Evolutionary conservation across 2,113 vertebrate genomes (phyloP), one percentile per base, ranked within the genome.

Genomic region (Cyrtonyx montezumae): DNA sequence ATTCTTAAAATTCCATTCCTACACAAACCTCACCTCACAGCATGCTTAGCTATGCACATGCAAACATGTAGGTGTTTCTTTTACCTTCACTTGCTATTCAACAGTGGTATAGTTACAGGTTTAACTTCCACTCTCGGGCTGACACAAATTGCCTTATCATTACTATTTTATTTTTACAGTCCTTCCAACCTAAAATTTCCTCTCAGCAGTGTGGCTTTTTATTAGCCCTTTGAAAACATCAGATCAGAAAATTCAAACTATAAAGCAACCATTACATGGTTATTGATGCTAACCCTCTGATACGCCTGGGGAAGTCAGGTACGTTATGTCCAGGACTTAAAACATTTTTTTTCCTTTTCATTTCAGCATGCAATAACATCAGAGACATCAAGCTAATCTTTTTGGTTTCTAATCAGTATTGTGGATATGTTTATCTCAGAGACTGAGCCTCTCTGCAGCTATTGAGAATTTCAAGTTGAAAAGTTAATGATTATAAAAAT

Each of bases 291-390:
- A 79, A 93, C 93, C 51, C 81, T 91, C 89, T 83, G 71, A 90
- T 92, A 83, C 73, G 79, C 69, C 56, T 92, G 67, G 55, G 56
- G 63, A 94, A 91, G 56, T 74, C 82, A 94, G 87, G 89, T 92
- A 70, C 61, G 56, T 90, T 90, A 85, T 2, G 3, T 74, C 71
- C 77, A 32, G 20, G 73, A 61, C 46, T 95, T 92, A 89, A 79
- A 94, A 94, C 75, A 84, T n/a, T 89, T 95, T 88, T 84, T 90
- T 95, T 84, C 65, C 61, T 91, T 92, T 96, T 94, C 76, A 95
- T 96, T 95, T 94, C 87, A 78, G 79, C 68, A 87, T 93, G 91
- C 71, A 95, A 68, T 93, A 96, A 91, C 68, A 92, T 91, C 82
- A 85, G 67, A 91, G 68, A 85, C 87, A 90, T 89, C 79, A 79